A percentile compares a stretch with the other conserved stretches of the same genome.
phyloP scores from a whole-genome alignment of 2,113 vertebrate genomes.

The Myotis lucifugus region DNA sequence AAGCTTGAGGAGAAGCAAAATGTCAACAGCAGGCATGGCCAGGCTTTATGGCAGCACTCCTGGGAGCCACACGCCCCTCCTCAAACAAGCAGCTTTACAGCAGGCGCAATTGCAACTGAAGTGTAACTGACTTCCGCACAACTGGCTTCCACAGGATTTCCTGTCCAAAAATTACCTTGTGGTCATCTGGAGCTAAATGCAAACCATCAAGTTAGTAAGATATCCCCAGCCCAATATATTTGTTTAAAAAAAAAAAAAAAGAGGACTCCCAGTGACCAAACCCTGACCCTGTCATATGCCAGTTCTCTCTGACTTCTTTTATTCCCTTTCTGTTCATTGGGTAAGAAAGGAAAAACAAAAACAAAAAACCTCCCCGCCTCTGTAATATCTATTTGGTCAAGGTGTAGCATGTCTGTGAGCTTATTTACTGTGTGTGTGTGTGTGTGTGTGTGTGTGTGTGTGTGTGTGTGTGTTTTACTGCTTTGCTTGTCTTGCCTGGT shows the following conservation, averaged over 20 bases:
- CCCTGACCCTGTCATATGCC: neutral
- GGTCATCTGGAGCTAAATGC: conserved; percentile 67
- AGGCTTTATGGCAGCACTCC: conserved; percentile 50
- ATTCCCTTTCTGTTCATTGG: conserved; percentile 11
- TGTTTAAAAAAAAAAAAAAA: neutral
- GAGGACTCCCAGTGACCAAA: neutral
- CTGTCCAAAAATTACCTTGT: conserved; percentile 70
- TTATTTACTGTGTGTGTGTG: neutral
- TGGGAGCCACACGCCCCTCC: conserved; percentile 53
- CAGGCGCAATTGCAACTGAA: conserved; percentile 63
- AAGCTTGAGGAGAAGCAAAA: conserved; percentile 71
- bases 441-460: too few species aligned
- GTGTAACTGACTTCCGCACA: conserved; percentile 72
- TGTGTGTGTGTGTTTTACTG: neutral
- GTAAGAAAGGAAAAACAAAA: neutral
- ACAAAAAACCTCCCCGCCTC: neutral
- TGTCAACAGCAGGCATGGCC: conserved; percentile 17
- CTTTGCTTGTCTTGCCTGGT: neutral
- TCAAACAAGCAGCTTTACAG: conserved; percentile 75
- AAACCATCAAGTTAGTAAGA: neutral
- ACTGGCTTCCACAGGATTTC: conserved; percentile 80
- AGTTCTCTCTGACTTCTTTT: conserved; percentile 35
- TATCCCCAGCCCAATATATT: neutral
- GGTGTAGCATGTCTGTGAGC: neutral
- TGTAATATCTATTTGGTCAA: neutral